These are phyloP conservation scores for Pandemis cinnamomeana DNA, from an alignment of 2,888 invertebrate genomes.

Conservation along the genomic window DNA sequence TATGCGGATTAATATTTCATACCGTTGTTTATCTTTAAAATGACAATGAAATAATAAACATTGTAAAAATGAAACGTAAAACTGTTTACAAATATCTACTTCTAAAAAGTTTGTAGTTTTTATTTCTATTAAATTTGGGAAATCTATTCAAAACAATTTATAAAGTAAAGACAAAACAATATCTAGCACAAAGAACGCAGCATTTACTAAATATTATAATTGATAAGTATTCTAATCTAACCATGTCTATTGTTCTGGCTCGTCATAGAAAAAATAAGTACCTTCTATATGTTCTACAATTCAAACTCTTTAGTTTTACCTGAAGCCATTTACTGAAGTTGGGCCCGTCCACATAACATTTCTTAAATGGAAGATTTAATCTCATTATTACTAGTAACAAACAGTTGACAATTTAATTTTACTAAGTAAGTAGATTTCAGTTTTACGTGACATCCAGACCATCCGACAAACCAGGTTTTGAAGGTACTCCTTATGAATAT, in stretches of 20 bases:
- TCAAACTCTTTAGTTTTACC: slow-evolving; percentile 9
- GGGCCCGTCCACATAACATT: slow-evolving; percentile 58
- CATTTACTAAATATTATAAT: not conserved
- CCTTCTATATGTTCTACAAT: not conserved
- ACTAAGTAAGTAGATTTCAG: not conserved
- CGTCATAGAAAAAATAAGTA: not conserved
- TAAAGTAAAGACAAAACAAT: not conserved
- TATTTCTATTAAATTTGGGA: not conserved
- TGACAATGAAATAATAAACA: not conserved
- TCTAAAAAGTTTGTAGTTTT: not conserved
- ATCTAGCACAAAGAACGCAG: not conserved
- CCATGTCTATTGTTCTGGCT: not conserved
- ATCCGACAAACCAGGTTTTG: not conserved
- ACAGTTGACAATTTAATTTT: slow-evolving; percentile 10
- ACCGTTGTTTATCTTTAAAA: not conserved
- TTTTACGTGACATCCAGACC: not conserved
- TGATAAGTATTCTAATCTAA: not conserved
- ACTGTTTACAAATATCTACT: not conserved
- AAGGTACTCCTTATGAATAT: not conserved
- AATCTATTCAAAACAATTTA: not conserved
- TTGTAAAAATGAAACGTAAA: not conserved
- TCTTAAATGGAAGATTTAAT: slow-evolving; percentile 51
- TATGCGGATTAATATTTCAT: too few species aligned
- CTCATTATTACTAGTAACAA: slow-evolving; percentile 11
- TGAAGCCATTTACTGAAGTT: slow-evolving; percentile 45